Base-by-base conservation (phyloP, 2,113 vertebrate genomes). In the Urocitellus parryii region DNA sequence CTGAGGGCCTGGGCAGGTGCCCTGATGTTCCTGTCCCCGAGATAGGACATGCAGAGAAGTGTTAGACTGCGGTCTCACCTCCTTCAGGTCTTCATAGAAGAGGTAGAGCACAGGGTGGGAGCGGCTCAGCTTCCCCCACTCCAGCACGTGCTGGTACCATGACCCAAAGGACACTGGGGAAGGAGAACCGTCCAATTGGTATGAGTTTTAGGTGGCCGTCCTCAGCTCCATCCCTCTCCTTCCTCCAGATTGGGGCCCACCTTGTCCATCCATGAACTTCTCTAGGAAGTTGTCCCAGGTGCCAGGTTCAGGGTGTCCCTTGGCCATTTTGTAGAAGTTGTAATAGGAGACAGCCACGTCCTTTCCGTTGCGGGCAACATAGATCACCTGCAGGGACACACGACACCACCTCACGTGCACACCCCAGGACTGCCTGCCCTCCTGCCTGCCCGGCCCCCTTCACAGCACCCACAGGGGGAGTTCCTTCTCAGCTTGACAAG, bases 41-140 rank as follows among this genome's bases (percentile, higher is more conserved):
- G 2, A 0, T 39, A 12, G 37, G 73, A 17, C 65, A 6, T 1
- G 11, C 39, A 87, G 17, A 68, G 74, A 48, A 42, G 61, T 22
- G 9, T 61, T 8, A 72, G 53, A 29, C 18, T 18, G 48, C 6
- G 22, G 97, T 72, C 97, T 99, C 93, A 99, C 99, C 99, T 99
- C 98, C 83, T 97, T 97, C 85, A 99, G n/a, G 95, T 99, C 99
- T 95, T 99, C 99, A 22, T 98, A 99, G 98, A 99, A 99, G 94
- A 99, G 98, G 93, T 99, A 99, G 58, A 99, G 98, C 45, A 99
- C 45, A 2, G 98, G 99, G 56, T 99, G 96, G 0, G 98, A 98
- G 87, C 95, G 88, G 24, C 98, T 98, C 95, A 99, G 99, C 96
- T 99, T 97, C 99, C 99, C 99, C 99, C 99, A 99, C 90, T 97